Evolutionary conservation across 2,797 vertebrate species (phyloP).

Genomic region (Botia almorhae): DNA sequence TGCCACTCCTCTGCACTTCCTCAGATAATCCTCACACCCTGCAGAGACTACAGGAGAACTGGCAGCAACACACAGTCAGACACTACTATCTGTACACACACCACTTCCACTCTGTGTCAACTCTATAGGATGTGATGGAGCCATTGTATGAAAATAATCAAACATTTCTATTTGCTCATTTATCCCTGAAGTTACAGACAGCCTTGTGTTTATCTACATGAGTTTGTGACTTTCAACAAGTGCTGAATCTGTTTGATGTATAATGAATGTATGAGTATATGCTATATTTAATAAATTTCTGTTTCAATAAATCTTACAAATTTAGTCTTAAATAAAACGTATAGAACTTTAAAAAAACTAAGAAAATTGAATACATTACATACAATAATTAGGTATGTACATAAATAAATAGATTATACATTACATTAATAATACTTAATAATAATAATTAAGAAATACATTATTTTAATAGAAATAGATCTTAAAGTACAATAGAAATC

Average conservation of each 20-base stretch:
- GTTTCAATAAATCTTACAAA: too few species aligned
- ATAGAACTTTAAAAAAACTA: too few species aligned
- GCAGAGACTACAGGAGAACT: slow-evolving; percentile 61
- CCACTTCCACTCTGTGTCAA: slow-evolving; percentile 7
- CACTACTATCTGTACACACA: slow-evolving; percentile 55
- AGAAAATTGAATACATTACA: too few species aligned
- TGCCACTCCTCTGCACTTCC: slow-evolving; percentile 82
- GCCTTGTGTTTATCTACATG: not conserved
- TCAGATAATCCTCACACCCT: slow-evolving; percentile 80
- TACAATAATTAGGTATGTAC: too few species aligned
- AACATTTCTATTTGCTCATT: not conserved
- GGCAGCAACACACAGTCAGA: slow-evolving; percentile 54
- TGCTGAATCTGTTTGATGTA: not conserved
- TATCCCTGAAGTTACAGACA: not conserved
- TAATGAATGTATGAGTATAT: too few species aligned
- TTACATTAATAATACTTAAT: too few species aligned
- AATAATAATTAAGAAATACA: too few species aligned
- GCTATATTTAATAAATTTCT: too few species aligned
- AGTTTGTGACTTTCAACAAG: not conserved
- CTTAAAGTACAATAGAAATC: too few species aligned
- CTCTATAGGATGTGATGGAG: slow-evolving; percentile 17
- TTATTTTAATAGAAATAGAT: too few species aligned
- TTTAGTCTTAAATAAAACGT: too few species aligned
- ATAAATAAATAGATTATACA: too few species aligned
- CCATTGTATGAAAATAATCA: not conserved